phyloP scores from a whole-genome alignment of 23 tunicate genomes.

The Ciona savignyi region DNA sequence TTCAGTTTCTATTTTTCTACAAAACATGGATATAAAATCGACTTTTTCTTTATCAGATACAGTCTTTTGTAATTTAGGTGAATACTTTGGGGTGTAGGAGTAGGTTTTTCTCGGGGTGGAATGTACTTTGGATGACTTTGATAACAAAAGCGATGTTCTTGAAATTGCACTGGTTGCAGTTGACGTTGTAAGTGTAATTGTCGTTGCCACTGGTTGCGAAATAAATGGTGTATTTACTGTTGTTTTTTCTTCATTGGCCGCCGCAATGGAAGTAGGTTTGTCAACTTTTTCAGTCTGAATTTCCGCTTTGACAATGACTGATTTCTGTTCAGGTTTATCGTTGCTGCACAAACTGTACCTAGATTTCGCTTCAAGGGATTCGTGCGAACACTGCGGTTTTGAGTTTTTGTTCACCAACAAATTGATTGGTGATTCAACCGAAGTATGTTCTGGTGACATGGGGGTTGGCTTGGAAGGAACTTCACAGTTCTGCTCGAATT shows the following conservation, averaged over 20 bases:
- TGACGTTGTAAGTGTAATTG: background rate
- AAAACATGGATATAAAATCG: background rate
- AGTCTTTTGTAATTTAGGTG: background rate
- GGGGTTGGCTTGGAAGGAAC: background rate
- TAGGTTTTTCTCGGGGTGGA: background rate
- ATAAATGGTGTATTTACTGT: background rate
- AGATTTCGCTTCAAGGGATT: background rate
- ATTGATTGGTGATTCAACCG: too few species aligned
- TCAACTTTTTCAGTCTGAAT: background rate
- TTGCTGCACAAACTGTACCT: background rate
- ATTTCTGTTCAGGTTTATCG: background rate
- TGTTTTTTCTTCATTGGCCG: background rate
- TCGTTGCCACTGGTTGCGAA: background rate
- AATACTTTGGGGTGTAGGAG: background rate
- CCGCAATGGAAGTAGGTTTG: background rate
- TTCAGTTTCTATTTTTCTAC: background rate
- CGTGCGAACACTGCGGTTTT: background rate
- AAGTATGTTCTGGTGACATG: background rate
- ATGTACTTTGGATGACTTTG: background rate
- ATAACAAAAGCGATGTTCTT: background rate
- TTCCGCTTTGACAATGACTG: background rate
- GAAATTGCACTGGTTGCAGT: background rate
- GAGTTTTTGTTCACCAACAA: too few species aligned
- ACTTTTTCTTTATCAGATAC: background rate
- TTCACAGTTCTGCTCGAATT: background rate